Percentiles rank a stretch among this genome's conserved stretches.
phyloP scores from a whole-genome alignment of 2,797 vertebrate species.

The Pseudocheirus occidentalis region DNA sequence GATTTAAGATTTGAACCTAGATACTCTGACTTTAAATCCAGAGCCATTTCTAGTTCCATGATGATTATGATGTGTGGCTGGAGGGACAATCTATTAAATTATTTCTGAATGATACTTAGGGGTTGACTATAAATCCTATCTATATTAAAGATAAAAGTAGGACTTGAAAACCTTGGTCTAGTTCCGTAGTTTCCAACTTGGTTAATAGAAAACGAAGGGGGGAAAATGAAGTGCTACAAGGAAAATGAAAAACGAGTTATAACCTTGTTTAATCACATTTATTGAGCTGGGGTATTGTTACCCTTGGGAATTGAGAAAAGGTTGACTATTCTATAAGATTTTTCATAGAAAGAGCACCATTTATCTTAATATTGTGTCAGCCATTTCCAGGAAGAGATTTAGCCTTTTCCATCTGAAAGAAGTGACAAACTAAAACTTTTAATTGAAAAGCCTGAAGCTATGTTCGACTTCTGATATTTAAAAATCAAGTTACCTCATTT shows the following conservation, averaged over 20 bases:
- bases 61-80: neutral
- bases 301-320: slow-evolving; percentile 8
- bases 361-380: slow-evolving; percentile 62
- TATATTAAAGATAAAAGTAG: neutral
- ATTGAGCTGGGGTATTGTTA: neutral
- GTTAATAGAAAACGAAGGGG: slow-evolving; percentile 35
- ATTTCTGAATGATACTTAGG: slow-evolving; percentile 19
- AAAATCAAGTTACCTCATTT: slow-evolving; percentile 47
- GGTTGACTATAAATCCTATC: slow-evolving; percentile 19
- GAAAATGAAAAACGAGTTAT: slow-evolving; percentile 16
- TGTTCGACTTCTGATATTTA: slow-evolving; percentile 39
- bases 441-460: slow-evolving; percentile 55
- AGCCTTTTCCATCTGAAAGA: slow-evolving; percentile 48
- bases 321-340: slow-evolving; percentile 31
- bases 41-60: neutral
- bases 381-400: slow-evolving; percentile 54
- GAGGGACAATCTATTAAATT: neutral
- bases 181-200: slow-evolving; percentile 44
- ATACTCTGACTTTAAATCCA: neutral
- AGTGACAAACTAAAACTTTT: slow-evolving; percentile 55
- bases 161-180: slow-evolving; percentile 26
- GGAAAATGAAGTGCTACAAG: neutral
- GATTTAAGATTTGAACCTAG: neutral
- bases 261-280: slow-evolving; percentile 45
- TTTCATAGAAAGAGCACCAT: slow-evolving; percentile 45